A percentile compares a stretch with the other conserved stretches of the same genome.
These are phyloP conservation scores for Carettochelys insculpta DNA, from an alignment of 2,113 vertebrate genomes.

Conservation along the genomic window DNA sequence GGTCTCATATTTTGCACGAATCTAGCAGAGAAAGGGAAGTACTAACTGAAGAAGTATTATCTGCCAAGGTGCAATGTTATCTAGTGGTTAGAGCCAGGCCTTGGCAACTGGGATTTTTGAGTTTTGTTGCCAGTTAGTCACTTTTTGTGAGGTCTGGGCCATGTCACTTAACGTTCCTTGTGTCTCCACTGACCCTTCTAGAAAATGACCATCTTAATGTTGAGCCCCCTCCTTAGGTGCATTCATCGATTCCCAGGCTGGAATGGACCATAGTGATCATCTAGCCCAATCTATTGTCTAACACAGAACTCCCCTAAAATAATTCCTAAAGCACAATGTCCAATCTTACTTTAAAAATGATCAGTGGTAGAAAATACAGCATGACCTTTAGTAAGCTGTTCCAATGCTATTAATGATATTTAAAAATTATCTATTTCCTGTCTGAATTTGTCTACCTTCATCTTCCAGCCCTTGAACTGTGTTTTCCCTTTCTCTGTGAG, in stretches of 20 bases:
- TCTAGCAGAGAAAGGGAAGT: too few species aligned
- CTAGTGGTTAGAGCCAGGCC: accelerated
- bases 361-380: neutral
- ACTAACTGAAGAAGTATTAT: too few species aligned
- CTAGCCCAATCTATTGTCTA: neutral
- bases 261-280: neutral
- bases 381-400: neutral
- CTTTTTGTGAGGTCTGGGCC: neutral
- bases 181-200: neutral
- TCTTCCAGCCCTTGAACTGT: neutral
- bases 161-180: neutral
- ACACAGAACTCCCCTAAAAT: neutral
- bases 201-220: neutral
- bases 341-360: neutral
- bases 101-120: neutral
- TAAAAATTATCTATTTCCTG: neutral
- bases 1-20: accelerated
- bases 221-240: neutral
- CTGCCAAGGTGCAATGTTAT: neutral
- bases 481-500: neutral
- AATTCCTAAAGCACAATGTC: neutral
- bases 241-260: neutral
- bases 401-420: neutral
- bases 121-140: neutral
- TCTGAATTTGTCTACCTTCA: neutral